A percentile compares a stretch with the other conserved stretches of the same genome.
Conservation (phyloP, 2,797 vertebrate species). For the Harpagifer antarcticus region DNA sequence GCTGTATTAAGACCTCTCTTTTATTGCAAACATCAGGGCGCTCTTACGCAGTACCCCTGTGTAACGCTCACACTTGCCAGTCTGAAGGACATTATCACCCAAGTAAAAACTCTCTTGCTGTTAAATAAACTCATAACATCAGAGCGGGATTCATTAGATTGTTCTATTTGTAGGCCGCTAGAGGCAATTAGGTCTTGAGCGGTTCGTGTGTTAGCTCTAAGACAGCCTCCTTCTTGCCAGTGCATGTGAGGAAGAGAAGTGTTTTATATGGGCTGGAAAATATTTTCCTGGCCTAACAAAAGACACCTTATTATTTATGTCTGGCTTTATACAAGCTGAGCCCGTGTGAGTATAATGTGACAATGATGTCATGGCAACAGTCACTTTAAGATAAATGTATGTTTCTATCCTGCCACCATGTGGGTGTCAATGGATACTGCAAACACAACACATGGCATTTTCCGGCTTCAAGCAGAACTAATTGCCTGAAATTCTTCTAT, state of each 20-base stretch:
- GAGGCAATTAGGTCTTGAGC: slow-evolving; percentile 61
- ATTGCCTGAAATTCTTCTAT: slow-evolving; percentile 11
- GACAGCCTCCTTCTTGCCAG: slow-evolving; percentile 40
- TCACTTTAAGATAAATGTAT: slow-evolving; percentile 38
- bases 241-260: slow-evolving; percentile 42
- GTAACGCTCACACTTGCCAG: slow-evolving; percentile 36
- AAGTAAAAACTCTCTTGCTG: slow-evolving; percentile 65
- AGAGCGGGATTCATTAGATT: slow-evolving; percentile 66
- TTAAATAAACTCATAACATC: slow-evolving; percentile 70
- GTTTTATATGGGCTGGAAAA: slow-evolving; percentile 67
- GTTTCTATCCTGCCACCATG: slow-evolving; percentile 78
- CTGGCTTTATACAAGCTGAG: slow-evolving; percentile 60
- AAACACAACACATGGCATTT: slow-evolving; percentile 29
- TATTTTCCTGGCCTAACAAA: slow-evolving; percentile 66
- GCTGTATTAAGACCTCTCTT: slow-evolving; percentile 26
- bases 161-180: slow-evolving; percentile 73
- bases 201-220: slow-evolving; percentile 42
- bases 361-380: slow-evolving; percentile 54
- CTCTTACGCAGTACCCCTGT: slow-evolving; percentile 13
- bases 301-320: slow-evolving; percentile 63
- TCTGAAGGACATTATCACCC: slow-evolving; percentile 53
- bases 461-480: neutral
- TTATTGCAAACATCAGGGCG: slow-evolving; percentile 36
- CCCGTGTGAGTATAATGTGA: slow-evolving; percentile 53
- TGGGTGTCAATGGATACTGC: slow-evolving; percentile 67